These are phyloP conservation scores for Haliaeetus leucogaster DNA, from an alignment of 2,113 vertebrate species.

Conservation along the genomic window DNA sequence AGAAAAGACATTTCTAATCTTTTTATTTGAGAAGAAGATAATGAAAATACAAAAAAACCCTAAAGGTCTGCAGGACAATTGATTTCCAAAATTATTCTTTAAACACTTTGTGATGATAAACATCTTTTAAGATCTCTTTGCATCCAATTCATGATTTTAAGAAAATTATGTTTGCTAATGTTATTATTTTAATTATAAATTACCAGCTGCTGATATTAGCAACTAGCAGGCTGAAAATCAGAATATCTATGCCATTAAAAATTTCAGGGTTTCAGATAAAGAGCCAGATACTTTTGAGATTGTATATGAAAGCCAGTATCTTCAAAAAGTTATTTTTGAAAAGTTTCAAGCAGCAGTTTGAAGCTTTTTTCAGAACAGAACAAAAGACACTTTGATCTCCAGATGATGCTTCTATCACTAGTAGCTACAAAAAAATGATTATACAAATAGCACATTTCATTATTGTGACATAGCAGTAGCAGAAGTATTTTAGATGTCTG, in stretches of 20 bases:
- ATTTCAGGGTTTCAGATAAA: background rate
- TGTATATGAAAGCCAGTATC: background rate
- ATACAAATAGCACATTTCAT: constrained; percentile 54
- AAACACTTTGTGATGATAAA: background rate
- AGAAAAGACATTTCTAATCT: background rate
- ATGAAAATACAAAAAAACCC: background rate
- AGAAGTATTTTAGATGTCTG: constrained; percentile 25
- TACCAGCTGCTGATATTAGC: background rate
- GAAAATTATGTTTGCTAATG: background rate
- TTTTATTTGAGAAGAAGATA: background rate
- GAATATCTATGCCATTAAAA: background rate
- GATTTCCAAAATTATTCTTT: background rate
- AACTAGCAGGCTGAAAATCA: background rate
- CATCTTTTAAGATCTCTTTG: background rate
- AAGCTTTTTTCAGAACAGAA: constrained; percentile 33
- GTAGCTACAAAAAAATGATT: constrained; percentile 30
- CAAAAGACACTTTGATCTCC: constrained; percentile 57
- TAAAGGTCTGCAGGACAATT: background rate
- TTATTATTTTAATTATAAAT: background rate
- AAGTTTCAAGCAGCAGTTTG: constrained; percentile 29
- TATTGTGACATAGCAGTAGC: constrained; percentile 2
- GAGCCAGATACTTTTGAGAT: background rate
- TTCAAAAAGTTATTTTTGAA: constrained; percentile 23
- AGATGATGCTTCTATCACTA: constrained; percentile 37
- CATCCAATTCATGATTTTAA: background rate